Evolutionary conservation across 2,797 vertebrate species (phyloP).

Genomic region (Galaxias olidus): DNA sequence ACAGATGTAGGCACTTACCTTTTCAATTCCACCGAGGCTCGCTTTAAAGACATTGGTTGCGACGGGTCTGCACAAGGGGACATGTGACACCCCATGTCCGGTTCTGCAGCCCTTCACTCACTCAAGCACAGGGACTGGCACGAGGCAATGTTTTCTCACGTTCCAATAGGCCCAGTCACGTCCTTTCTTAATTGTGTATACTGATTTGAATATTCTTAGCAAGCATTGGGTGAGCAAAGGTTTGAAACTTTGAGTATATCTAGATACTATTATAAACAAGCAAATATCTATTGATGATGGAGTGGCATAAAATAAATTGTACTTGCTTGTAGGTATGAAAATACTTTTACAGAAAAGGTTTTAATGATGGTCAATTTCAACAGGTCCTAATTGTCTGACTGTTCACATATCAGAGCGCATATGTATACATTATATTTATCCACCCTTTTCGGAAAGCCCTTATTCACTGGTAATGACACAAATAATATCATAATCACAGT

Average conservation of each 20-base stretch:
- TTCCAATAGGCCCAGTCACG: not conserved
- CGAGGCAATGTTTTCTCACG: not conserved
- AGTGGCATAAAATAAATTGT: conserved; percentile 69
- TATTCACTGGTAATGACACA: conserved; percentile 55
- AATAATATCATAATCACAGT: conserved; percentile 63
- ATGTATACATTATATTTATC: conserved; percentile 46
- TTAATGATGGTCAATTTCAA: conserved; percentile 60
- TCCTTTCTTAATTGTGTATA: conserved; percentile 18
- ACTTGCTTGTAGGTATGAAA: conserved; percentile 57
- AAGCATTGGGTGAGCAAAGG: conserved; percentile 14
- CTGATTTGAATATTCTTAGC: conserved; percentile 26
- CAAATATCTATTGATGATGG: conserved; percentile 62
- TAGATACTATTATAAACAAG: conserved; percentile 29
- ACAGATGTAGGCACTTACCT: conserved; percentile 38
- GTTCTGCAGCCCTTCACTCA: not conserved
- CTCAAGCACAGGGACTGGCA: conserved; percentile 3
- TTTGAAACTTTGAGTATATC: conserved; percentile 39
- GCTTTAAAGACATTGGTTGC: conserved; percentile 41
- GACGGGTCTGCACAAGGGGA: conserved; percentile 32
- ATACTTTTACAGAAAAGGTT: conserved; percentile 58
- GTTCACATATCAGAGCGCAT: conserved; percentile 64
- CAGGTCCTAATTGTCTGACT: conserved; percentile 53
- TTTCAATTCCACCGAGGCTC: conserved; percentile 31
- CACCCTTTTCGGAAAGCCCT: conserved; percentile 47
- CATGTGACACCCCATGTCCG: conserved; percentile 11